phyloP scores from a whole-genome alignment of 2,797 vertebrate species.

The Sparidentex hasta region DNA sequence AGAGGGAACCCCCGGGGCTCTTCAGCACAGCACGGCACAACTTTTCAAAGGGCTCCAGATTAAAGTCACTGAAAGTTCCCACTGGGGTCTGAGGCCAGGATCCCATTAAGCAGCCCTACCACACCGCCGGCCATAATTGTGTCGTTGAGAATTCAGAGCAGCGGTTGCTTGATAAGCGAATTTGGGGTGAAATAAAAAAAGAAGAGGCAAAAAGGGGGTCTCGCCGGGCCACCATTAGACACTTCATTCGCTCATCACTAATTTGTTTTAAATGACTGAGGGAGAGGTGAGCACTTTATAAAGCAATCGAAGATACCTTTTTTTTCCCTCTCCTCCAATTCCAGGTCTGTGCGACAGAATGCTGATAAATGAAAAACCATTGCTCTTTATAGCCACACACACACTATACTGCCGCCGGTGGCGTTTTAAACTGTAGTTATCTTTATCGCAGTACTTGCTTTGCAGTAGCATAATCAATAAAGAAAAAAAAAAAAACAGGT shows the following conservation, averaged over 20 bases:
- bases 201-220: constrained; percentile 68
- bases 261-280: constrained; percentile 86
- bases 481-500: constrained; percentile 1
- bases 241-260: constrained; percentile 78
- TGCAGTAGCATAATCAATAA: constrained; percentile 67
- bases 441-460: constrained; percentile 60
- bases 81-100: constrained; percentile 87
- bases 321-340: constrained; percentile 16
- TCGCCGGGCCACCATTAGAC: constrained; percentile 80
- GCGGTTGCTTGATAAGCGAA: constrained; percentile 86
- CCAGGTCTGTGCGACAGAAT: constrained; percentile 61
- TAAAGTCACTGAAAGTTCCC: constrained; percentile 89
- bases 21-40: constrained; percentile 83
- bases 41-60: constrained; percentile 88
- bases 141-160: constrained; percentile 88
- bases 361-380: constrained; percentile 77
- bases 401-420: constrained; percentile 40
- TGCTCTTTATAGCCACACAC: constrained; percentile 48
- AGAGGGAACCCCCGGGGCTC: constrained; percentile 83
- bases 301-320: constrained; percentile 63
- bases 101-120: constrained; percentile 87
- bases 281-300: constrained; percentile 80
- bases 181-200: constrained; percentile 84
- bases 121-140: constrained; percentile 87
- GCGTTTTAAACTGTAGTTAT: constrained; percentile 66